Conservation (phyloP, 2,888 invertebrate species). For the Proisotoma minuta region DNA sequence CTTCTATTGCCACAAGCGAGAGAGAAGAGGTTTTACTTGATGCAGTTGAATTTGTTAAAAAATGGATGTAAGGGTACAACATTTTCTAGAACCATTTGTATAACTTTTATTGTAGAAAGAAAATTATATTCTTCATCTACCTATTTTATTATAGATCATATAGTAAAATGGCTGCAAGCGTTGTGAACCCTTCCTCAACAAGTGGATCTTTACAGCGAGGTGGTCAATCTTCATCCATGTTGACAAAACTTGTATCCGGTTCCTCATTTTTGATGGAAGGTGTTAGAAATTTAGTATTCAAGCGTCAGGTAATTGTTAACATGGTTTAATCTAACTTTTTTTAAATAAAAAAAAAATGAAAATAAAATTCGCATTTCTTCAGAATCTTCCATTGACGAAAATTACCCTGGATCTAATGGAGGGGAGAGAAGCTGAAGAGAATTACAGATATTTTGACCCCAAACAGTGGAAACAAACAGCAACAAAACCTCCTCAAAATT, state of each 20-base stretch:
- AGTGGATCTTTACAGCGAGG: background rate
- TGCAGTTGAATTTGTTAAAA: conserved; percentile 73
- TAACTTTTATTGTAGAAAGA: no score
- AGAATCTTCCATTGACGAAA: conserved; percentile 91
- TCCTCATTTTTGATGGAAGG: conserved; percentile 99
- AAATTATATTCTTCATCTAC: conserved; percentile 45
- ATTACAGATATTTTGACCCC: conserved; percentile 87
- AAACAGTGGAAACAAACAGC: conserved; percentile 68
- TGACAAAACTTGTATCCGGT: conserved; percentile 89
- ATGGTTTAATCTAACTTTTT: conserved; percentile 3
- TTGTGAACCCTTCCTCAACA: background rate
- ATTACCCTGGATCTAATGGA: conserved; percentile 87
- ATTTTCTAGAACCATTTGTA: background rate
- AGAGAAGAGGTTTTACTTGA: conserved; percentile 52
- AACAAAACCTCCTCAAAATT: conserved; percentile 40
- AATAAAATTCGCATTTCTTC: conserved; percentile 18
- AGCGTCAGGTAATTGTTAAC: conserved; percentile 71
- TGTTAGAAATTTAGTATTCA: conserved; percentile 96
- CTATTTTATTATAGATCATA: conserved; percentile 60
- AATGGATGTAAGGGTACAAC: conserved; percentile 72
- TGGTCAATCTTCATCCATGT: conserved; percentile 66
- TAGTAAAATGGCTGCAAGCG: conserved; percentile 62
- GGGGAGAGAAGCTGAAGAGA: conserved; percentile 68
- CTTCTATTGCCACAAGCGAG: conserved; percentile 73
- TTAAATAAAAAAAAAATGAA: background rate